phyloP scores from a whole-genome alignment of 1,140 invertebrate genomes.

The Muscidifurax raptorellus region DNA sequence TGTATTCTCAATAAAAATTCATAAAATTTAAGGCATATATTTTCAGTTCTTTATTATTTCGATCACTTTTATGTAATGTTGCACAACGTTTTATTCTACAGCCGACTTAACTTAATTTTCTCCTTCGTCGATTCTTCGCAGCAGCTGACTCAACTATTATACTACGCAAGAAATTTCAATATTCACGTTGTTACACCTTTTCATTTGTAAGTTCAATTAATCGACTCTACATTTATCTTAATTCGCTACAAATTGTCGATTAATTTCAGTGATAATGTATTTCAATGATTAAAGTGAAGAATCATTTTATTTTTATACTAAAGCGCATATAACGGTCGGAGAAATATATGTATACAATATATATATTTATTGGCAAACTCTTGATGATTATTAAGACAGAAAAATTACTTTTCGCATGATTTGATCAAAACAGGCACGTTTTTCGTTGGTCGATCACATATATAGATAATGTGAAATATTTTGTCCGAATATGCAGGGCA shows the following conservation, averaged over 20 bases:
- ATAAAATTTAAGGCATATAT: constrained; percentile 41
- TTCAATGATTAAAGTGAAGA: background rate
- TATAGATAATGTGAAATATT: constrained; percentile 1
- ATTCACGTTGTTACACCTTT: constrained; percentile 14
- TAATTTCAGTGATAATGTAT: constrained; percentile 6
- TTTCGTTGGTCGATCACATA: constrained; percentile 20
- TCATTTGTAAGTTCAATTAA: constrained; percentile 1
- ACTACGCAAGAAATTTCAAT: constrained; percentile 26
- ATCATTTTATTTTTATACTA: constrained; percentile 5
- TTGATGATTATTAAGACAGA: constrained; percentile 15
- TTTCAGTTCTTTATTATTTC: constrained; percentile 54
- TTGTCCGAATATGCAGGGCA: background rate
- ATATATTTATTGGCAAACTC: constrained; percentile 31
- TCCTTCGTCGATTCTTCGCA: background rate
- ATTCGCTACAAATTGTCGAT: constrained; percentile 25
- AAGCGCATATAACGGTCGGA: background rate
- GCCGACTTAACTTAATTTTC: constrained; percentile 34
- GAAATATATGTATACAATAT: constrained; percentile 20
- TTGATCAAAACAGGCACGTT: constrained; percentile 40
- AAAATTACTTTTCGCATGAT: background rate
- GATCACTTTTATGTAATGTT: constrained; percentile 51
- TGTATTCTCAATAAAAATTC: background rate
- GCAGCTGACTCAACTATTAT: constrained; percentile 33
- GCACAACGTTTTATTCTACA: constrained; percentile 40
- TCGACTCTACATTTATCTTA: constrained; percentile 19